Evolutionary conservation across 2,888 invertebrate species (phyloP), one percentile per base, ranked within the genome.

Genomic region (Cordilura impudica): DNA sequence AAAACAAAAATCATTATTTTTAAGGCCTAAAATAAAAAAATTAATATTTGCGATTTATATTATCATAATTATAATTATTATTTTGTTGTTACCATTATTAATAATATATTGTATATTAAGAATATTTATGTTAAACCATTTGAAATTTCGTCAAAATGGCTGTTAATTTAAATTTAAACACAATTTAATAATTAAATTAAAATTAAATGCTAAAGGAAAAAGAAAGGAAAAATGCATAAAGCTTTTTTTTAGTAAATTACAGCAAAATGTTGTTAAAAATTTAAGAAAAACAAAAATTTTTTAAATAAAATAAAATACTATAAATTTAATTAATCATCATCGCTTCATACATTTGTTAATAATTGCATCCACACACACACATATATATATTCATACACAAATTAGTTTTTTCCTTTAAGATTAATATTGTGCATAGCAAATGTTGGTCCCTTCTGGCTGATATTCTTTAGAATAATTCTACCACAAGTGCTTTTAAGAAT

Each of bases 161-260:
- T 88, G 88, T 88, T 88, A 88, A 88, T 88, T 86, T 87, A 85
- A 86, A 91, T 61, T 89, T 88, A 83, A 84, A 89, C 26, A 16
- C 94, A 65, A 94, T 93, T 95, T 97, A 88, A 91, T 98, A 5
- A 70, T 67, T 69, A 54, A 65, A 58, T 29, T 35, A 83, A 35
- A 79, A 61, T 70, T 71, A 77, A 74, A 78, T 73, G 76, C 82
- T 82, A 83, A 83, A 72, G 54, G 71, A 79, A 79, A 81, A 72
- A 56, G 71, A 72, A 74, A 81, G 47, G 6, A 51, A n/a, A 78
- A 71, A 78, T 54, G 49, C 66, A 29, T 16, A 19, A 51, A 47
- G 71, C 67, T 67, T 75, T 75, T 67, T 75, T 75, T 71, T 51
- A 67, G 49, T 71, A 71, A 76, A 63, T n/a, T 45, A 58, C 58